Evolutionary conservation across 1,140 invertebrate species (phyloP).

Genomic region (Melanaphis sacchari): DNA sequence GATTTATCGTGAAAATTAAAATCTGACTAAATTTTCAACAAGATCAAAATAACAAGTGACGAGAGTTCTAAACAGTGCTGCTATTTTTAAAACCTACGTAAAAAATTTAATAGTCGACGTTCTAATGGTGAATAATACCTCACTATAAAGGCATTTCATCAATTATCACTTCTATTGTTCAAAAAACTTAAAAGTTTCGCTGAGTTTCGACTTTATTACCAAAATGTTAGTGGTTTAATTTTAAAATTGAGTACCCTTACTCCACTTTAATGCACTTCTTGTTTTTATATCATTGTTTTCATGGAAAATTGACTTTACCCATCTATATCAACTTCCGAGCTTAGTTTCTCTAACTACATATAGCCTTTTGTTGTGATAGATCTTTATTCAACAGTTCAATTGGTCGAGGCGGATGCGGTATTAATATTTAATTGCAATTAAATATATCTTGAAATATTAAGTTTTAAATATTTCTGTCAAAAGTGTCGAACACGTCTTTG

Average conservation of each 20-base stretch:
- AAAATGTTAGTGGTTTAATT: no score
- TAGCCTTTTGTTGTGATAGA: background rate
- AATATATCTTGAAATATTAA: background rate
- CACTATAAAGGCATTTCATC: no score
- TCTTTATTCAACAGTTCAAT: background rate
- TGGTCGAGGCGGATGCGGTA: background rate
- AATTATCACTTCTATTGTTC: no score
- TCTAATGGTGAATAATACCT: background rate
- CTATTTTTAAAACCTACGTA: no score
- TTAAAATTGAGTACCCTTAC: background rate
- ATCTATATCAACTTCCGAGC: background rate
- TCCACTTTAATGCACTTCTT: background rate
- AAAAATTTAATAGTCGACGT: background rate
- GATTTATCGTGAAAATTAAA: background rate
- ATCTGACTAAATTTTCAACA: background rate
- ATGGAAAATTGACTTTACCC: background rate
- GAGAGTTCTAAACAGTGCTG: background rate
- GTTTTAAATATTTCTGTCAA: background rate
- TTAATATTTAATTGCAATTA: background rate
- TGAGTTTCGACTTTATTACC: no score
- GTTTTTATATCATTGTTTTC: background rate
- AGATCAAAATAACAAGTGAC: background rate
- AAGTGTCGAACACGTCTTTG: background rate
- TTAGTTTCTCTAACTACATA: background rate
- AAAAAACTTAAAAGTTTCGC: no score